phyloP scores from a whole-genome alignment of 2,113 vertebrate genomes.

The Campylorhamphus procurvoides region DNA sequence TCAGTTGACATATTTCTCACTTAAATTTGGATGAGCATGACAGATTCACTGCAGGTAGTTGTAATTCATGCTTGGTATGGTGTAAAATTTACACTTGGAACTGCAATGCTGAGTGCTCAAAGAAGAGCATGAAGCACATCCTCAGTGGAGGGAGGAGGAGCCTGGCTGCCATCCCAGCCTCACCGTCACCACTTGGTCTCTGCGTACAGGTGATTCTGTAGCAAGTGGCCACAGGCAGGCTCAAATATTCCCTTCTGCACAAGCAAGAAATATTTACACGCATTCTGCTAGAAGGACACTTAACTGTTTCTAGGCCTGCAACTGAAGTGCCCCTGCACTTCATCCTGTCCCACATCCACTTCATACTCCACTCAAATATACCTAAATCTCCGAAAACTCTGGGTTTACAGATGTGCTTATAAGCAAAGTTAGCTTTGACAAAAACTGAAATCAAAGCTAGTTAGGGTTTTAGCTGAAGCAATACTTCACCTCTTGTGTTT shows the following conservation, averaged over 20 bases:
- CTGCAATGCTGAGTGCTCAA: not conserved
- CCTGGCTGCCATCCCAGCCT: not conserved
- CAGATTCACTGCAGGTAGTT: not conserved
- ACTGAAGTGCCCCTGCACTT: not conserved
- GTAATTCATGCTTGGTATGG: not conserved
- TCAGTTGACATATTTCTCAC: not conserved
- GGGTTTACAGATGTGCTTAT: not conserved
- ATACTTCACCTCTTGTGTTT: not conserved
- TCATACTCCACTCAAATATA: not conserved
- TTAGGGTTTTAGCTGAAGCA: not conserved
- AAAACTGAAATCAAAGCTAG: not conserved
- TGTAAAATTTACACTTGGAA: not conserved
- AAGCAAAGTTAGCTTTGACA: not conserved
- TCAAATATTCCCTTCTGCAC: not conserved
- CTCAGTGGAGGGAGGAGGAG: not conserved
- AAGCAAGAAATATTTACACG: not conserved
- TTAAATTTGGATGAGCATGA: not conserved
- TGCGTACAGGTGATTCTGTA: rapidly evolving
- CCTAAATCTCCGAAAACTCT: rapidly evolving
- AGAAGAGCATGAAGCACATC: not conserved
- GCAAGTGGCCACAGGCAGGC: not conserved
- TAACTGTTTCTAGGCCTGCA: not conserved
- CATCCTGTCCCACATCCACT: not conserved
- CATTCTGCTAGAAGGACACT: not conserved
- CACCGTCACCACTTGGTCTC: rapidly evolving